phyloP scores from a whole-genome alignment of 2,888 invertebrate genomes.

The Pollenia amentaria region DNA sequence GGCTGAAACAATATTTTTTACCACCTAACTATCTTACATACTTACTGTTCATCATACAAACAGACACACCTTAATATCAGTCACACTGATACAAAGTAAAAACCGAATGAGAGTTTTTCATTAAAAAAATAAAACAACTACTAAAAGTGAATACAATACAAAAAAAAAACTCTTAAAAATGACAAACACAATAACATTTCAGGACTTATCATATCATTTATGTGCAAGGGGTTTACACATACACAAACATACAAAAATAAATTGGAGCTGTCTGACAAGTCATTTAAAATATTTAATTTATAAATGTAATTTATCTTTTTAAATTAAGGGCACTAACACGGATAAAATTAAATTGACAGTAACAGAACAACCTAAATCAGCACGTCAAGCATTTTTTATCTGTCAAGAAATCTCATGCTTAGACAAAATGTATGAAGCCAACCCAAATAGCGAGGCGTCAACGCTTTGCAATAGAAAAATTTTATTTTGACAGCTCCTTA shows the following conservation, averaged over 20 bases:
- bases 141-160: conserved; percentile 23
- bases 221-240: background rate
- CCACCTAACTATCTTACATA: background rate
- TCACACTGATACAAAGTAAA: conserved; percentile 18
- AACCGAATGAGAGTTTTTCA: conserved; percentile 33
- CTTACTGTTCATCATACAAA: background rate
- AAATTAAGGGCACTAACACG: too few relatives aligned
- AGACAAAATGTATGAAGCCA: too few relatives aligned
- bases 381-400: too few relatives aligned
- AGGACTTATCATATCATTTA: conserved; percentile 13
- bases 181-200: conserved; percentile 59
- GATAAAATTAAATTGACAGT: too few relatives aligned
- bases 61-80: background rate
- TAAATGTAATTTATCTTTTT: too few relatives aligned
- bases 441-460: too few relatives aligned
- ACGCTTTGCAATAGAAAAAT: too few relatives aligned
- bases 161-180: conserved; percentile 50
- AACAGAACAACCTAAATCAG: too few relatives aligned
- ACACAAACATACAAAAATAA: background rate
- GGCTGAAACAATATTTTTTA: conserved; percentile 51
- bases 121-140: conserved; percentile 39
- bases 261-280: background rate
- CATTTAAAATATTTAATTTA: background rate
- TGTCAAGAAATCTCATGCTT: too few relatives aligned
- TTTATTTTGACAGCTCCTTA: too few relatives aligned